A percentile compares a stretch with the other conserved stretches of the same genome.
phyloP scores from a whole-genome alignment of 2,797 vertebrate genomes.

The Phrynocephalus guinanensis region DNA sequence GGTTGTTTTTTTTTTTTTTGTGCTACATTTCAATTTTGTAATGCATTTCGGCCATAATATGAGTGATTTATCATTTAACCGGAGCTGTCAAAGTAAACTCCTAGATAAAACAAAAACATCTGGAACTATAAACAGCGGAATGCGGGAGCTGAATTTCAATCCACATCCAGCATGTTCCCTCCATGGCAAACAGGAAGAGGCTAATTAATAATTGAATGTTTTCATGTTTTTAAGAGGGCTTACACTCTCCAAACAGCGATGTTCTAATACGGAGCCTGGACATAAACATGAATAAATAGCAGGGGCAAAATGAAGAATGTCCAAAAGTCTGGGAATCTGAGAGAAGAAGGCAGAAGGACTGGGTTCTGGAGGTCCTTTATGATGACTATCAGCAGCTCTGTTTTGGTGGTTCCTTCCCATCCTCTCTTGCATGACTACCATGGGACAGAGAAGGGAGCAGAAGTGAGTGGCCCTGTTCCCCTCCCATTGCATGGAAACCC shows the following conservation, averaged over 20 bases:
- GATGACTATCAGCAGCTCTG: slow-evolving; percentile 6
- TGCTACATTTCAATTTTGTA: slow-evolving; percentile 83
- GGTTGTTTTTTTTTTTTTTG: slow-evolving; percentile 48
- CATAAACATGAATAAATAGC: slow-evolving; percentile 76
- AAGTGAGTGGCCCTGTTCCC: background rate
- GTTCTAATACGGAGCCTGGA: slow-evolving; percentile 76
- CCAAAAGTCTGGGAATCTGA: slow-evolving; percentile 56
- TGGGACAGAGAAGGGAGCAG: background rate
- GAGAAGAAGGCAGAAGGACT: slow-evolving; percentile 29
- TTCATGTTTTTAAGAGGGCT: slow-evolving; percentile 78
- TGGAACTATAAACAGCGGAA: slow-evolving; percentile 83
- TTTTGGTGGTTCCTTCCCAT: background rate
- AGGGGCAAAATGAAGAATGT: slow-evolving; percentile 56
- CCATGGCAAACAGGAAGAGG: slow-evolving; percentile 82
- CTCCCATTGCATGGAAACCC: background rate
- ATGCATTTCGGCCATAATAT: slow-evolving; percentile 82
- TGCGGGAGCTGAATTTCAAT: slow-evolving; percentile 85
- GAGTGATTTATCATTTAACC: slow-evolving; percentile 86
- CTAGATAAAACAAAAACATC: slow-evolving; percentile 88
- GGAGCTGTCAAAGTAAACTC: slow-evolving; percentile 83
- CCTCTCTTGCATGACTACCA: background rate
- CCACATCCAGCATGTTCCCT: slow-evolving; percentile 77
- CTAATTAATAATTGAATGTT: slow-evolving; percentile 83
- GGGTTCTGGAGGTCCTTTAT: slow-evolving; percentile 32
- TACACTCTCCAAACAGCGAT: slow-evolving; percentile 74